Evolutionary conservation across 2,113 vertebrate genomes (phyloP).

Genomic region (Daboia siamensis): DNA sequence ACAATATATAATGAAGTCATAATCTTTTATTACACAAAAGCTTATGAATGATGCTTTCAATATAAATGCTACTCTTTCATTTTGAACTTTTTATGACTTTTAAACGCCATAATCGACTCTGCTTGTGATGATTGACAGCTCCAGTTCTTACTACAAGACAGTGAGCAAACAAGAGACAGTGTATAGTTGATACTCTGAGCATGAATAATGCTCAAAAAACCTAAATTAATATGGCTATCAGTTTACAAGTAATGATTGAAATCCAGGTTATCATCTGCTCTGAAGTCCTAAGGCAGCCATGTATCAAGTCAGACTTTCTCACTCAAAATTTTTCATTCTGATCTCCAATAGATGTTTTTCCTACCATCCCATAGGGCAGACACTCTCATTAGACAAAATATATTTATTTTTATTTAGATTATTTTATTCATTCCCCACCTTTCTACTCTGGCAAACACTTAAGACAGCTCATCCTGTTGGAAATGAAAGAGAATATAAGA

Average conservation of each 20-base stretch:
- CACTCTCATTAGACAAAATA: not conserved
- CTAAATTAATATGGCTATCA: not conserved
- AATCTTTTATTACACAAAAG: constrained; percentile 34
- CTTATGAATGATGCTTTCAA: constrained; percentile 27
- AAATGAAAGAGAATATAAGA: not conserved
- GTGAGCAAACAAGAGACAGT: not conserved
- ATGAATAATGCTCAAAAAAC: not conserved
- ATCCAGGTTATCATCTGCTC: not conserved
- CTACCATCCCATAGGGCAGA: not conserved
- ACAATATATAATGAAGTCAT: constrained; percentile 24
- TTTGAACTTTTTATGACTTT: constrained; percentile 8
- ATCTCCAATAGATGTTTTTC: not conserved
- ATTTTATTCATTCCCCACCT: not conserved
- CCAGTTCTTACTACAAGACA: constrained; percentile 2
- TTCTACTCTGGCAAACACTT: not conserved
- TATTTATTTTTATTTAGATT: not conserved
- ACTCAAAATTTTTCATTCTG: not conserved
- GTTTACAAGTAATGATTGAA: not conserved
- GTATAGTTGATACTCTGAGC: not conserved
- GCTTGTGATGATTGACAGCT: not conserved
- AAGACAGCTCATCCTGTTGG: not conserved
- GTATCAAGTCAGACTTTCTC: not conserved
- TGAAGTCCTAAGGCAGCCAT: not conserved
- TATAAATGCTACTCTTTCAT: constrained; percentile 30
- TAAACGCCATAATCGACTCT: constrained; percentile 16